These are phyloP conservation scores for Caenorhabditis auriculariae DNA, from an alignment of 2,888 invertebrate species.

Conservation along the genomic window DNA sequence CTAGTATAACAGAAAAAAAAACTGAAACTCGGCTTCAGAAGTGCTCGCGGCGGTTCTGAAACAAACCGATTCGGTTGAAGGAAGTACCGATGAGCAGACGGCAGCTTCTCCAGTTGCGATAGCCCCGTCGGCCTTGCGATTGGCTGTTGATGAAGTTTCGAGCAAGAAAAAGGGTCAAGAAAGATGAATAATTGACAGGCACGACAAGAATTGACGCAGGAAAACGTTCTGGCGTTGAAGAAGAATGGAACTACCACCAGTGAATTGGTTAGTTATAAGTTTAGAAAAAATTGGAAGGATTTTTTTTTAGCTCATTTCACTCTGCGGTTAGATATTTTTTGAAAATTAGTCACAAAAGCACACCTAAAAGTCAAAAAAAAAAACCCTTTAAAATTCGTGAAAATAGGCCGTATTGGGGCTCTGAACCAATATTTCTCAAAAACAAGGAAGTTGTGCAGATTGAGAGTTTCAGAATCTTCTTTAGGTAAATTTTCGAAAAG, in stretches of 20 bases:
- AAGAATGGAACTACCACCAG: constrained; percentile 31
- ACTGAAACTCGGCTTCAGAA: constrained; percentile 1
- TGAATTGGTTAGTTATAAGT: constrained; percentile 27
- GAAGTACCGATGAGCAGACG: neutral
- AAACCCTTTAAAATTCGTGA: no score
- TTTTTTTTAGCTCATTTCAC: neutral
- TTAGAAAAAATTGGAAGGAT: no score
- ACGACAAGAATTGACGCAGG: constrained; percentile 41
- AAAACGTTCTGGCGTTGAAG: constrained; percentile 47
- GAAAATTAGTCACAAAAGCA: no score
- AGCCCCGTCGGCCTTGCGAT: constrained; percentile 21
- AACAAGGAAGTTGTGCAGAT: no score
- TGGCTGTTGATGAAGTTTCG: constrained; percentile 15
- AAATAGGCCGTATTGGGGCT: no score
- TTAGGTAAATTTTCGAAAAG: no score
- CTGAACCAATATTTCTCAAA: no score
- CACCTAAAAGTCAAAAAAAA: no score
- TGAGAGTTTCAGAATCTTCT: no score
- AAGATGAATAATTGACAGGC: constrained; percentile 9
- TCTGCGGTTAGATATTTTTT: no score
- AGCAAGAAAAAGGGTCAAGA: constrained; percentile 4
- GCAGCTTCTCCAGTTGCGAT: constrained; percentile 8
- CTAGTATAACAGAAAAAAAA: no score
- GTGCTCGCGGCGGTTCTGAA: neutral
- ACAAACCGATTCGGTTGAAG: constrained; percentile 2